A percentile compares a stretch with the other conserved stretches of the same genome.
Conservation (phyloP, 2,888 invertebrate genomes). For the Heliconius cydno region DNA sequence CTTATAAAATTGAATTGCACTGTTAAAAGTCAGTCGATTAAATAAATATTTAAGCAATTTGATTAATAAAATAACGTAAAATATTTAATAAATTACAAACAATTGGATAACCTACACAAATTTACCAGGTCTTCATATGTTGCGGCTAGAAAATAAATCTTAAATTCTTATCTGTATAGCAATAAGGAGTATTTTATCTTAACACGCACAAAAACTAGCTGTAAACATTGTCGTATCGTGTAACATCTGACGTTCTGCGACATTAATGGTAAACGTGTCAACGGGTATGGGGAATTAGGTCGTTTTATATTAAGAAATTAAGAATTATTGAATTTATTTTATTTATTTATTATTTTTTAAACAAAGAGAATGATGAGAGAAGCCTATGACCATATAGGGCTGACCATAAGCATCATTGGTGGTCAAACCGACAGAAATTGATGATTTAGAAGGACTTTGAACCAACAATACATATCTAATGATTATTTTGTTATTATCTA, state of each 20-base stretch:
- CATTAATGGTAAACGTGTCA: constrained; percentile 55
- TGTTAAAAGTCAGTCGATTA: neutral
- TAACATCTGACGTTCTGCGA: constrained; percentile 53
- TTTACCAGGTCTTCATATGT: constrained; percentile 36
- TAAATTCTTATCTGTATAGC: neutral
- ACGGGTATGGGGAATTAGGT: constrained; percentile 54
- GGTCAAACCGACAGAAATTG: too few species aligned
- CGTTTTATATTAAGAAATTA: constrained; percentile 40
- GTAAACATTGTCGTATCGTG: constrained; percentile 31
- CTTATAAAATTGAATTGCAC: neutral
- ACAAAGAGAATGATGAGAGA: too few species aligned
- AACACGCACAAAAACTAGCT: neutral
- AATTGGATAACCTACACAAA: constrained; percentile 37
- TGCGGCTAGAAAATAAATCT: constrained; percentile 15
- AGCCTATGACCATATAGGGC: too few species aligned
- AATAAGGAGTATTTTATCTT: constrained; percentile 28
- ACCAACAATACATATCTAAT: too few species aligned
- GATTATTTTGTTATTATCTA: too few species aligned
- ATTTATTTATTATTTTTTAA: too few species aligned
- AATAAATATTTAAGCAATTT: neutral
- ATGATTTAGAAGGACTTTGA: too few species aligned
- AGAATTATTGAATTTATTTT: neutral
- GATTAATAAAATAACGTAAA: constrained; percentile 1
- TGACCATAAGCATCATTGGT: too few species aligned
- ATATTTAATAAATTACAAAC: constrained; percentile 21